Base-by-base conservation (phyloP, 2,888 invertebrate genomes). In the Caenorhabditis doughertyi region DNA sequence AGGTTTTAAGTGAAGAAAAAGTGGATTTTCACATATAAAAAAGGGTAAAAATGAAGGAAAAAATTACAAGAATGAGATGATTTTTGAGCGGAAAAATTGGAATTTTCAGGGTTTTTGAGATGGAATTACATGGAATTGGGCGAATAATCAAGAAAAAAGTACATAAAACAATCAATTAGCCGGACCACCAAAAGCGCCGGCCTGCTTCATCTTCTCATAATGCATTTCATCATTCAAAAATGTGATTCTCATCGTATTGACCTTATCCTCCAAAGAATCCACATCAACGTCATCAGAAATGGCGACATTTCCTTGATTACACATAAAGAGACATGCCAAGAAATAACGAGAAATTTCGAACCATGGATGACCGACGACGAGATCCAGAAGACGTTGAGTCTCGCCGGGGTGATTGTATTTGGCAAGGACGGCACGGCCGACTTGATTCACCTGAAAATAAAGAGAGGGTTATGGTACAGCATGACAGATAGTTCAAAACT, bases 311-410 rank as follows among this genome's bases (percentile, higher is more conserved):
- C 91, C 90, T 1, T 92, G 92, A 86, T 93, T 93, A n/a, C 93
- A 93, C 93, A 95, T 92, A 92, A 95, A 95, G 55, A 95, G 92
- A 25, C 95, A 93, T 13, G 95, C 94, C 23, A 95, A 93, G 91
- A 95, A 95, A 87, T 94, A 94, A 83, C 95, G 93, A 60, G 94
- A 93, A 29, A 95, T 94, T 92, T 95, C 95, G 44, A 92, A 93
- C 13, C 93, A 88, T 0, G 93, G 92, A 87, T 94, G 93, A 8
- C 93, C 93, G 42, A 89, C 76, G 0, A 94, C 93, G 29, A 94
- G 87, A 56, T 93, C 90, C 29, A 92, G 89, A 88, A 94, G 94
- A 8, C 88, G 90, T 5, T 87, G 83, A 51, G 89, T 88, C 67
- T 89, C 47, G 65, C 85, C 77, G 87, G 79, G 55, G 65, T 86